Evolutionary conservation across 2,113 vertebrate species (phyloP).

Genomic region (Microcebus murinus): DNA sequence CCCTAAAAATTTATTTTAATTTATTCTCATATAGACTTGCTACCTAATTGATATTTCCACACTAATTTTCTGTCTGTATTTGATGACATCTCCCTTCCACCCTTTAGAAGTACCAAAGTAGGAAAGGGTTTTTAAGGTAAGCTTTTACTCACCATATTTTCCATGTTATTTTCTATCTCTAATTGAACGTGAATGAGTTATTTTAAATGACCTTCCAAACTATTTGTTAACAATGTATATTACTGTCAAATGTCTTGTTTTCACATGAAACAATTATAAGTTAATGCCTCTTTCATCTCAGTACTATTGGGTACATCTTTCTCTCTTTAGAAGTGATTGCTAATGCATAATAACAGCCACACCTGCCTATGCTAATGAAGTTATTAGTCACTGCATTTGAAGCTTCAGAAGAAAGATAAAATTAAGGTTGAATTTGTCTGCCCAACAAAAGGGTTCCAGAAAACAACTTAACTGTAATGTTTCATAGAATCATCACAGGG

Average conservation of each 20-base stretch:
- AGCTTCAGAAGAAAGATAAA: conserved; percentile 33
- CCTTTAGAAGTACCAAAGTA: neutral
- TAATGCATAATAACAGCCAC: neutral
- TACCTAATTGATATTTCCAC: neutral
- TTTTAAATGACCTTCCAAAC: conserved; percentile 49
- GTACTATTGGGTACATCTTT: neutral
- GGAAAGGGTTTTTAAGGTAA: conserved; percentile 20
- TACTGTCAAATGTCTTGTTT: conserved; percentile 44
- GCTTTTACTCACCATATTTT: neutral
- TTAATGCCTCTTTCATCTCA: neutral
- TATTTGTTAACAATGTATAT: neutral
- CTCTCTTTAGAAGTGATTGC: neutral
- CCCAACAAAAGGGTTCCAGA: neutral
- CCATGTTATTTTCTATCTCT: neutral
- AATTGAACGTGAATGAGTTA: conserved; percentile 38
- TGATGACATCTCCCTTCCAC: neutral
- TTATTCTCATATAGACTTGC: neutral
- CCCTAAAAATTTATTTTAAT: conserved; percentile 27
- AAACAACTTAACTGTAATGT: conserved; percentile 16
- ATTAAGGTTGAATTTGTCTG: neutral
- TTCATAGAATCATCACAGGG: conserved; percentile 4
- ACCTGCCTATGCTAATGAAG: neutral
- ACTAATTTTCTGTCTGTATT: neutral
- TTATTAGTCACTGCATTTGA: neutral
- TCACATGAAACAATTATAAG: neutral